These are phyloP conservation scores for Numenius phaeopus DNA, from an alignment of 2,797 vertebrate genomes.

Conservation along the genomic window DNA sequence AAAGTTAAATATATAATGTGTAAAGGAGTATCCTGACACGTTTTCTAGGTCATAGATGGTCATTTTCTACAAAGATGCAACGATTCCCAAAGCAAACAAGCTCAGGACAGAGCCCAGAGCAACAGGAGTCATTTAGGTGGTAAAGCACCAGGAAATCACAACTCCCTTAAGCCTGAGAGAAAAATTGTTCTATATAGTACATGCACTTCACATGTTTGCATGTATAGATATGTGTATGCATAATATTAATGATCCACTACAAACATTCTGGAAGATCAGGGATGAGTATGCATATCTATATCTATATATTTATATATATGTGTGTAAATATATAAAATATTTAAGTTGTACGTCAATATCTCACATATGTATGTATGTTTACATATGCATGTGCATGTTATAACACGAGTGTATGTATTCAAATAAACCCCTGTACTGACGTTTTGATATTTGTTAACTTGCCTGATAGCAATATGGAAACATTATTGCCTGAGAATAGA, in stretches of 20 bases:
- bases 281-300: not conserved
- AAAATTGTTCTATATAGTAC: not conserved
- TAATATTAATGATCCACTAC: not conserved
- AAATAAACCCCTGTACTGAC: not conserved
- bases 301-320: too few species aligned
- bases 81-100: not conserved
- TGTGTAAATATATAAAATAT: too few species aligned
- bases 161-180: not conserved
- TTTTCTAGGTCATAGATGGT: not conserved
- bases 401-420: not conserved
- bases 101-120: not conserved
- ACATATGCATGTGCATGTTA: not conserved
- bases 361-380: not conserved
- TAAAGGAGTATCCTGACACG: not conserved
- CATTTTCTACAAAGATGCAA: not conserved
- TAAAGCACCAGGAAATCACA: not conserved
- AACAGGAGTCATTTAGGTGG: not conserved
- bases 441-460: not conserved
- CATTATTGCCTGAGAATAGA: not conserved
- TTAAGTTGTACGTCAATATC: not conserved
- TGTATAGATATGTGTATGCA: rapidly evolving
- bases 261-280: not conserved
- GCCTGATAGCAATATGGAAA: not conserved
- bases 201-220: not conserved
- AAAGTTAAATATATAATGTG: not conserved